Evolutionary conservation across 1,140 invertebrate species (phyloP), one percentile per base, ranked within the genome.

Genomic region (Plectrocnemia conspersa): DNA sequence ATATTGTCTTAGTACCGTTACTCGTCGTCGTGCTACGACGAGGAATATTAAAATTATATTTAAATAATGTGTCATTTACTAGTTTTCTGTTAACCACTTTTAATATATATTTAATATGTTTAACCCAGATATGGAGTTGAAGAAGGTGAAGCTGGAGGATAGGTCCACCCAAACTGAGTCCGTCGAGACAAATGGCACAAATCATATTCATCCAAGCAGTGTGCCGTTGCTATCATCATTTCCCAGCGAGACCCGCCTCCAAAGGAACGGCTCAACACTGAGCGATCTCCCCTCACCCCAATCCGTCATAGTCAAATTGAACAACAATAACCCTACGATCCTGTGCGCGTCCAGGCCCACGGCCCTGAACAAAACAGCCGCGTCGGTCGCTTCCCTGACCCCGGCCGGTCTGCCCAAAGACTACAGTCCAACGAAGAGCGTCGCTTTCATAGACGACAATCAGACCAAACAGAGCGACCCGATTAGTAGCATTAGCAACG

Each of bases 101-200:
- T n/a, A n/a, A n/a, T n/a, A n/a, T n/a, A n/a, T n/a, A n/a, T n/a
- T n/a, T n/a, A n/a, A n/a, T n/a, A n/a, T n/a, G n/a, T n/a, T n/a
- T n/a, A n/a, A n/a, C n/a, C n/a, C 25, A 58, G 52, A 52, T 19
- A 54, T 55, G 55, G 59, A 61, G 46, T 38, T 54, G 33, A 61
- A 61, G 21, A 61, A 61, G 29, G 54, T 61, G 1, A 61, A 54
- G 35, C 16, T 54, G 16, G 59, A 61, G 23, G 55, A 57, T 9
- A 61, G 29, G 41, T 44, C 33, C 3, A 57, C 59, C 3, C 59
- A 61, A 46, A 61, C 59, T 25, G 59, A 61, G n/a, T 11, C 13
- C n/a, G 9, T 29, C 7, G 27, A 27, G 11, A 46, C 33, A 16
- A 56, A 61, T 13, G 16, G 33, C 15, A 46, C 45, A 4, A 56